Percentiles rank a stretch among this genome's conserved stretches.
Conservation (phyloP, 2,888 invertebrate genomes). For the Drosophila tripunctata region DNA sequence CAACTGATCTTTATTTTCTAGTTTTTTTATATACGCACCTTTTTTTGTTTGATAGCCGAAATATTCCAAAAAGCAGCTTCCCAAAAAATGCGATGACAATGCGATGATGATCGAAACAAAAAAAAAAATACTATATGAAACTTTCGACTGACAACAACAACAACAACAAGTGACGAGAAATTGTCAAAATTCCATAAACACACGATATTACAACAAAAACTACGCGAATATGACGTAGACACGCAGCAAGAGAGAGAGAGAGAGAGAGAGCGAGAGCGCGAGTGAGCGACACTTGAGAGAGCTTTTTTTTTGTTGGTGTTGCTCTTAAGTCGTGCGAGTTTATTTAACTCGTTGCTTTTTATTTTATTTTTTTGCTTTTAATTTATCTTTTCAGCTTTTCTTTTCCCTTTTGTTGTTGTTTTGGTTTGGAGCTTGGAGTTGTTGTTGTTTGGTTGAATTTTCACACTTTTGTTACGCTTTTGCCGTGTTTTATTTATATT, state of each 20-base stretch:
- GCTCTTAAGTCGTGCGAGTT: conserved; percentile 30
- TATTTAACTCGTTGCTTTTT: conserved; percentile 28
- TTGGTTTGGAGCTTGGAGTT: conserved; percentile 7
- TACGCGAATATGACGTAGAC: conserved; percentile 39
- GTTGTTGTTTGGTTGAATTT: conserved; percentile 42
- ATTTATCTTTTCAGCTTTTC: conserved; percentile 25
- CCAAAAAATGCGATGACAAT: no score
- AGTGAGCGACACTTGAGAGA: conserved; percentile 32
- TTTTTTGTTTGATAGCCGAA: conserved; percentile 21
- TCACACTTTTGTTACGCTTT: conserved; percentile 62
- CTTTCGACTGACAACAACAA: conserved; percentile 48
- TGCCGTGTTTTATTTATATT: conserved; percentile 47
- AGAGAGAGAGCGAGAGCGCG: no score
- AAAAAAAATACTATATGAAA: conserved; percentile 14
- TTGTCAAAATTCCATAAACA: conserved; percentile 54
- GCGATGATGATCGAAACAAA: conserved; percentile 48
- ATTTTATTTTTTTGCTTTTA: conserved; percentile 24
- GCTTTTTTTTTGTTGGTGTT: conserved; percentile 19
- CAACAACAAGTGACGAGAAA: conserved; percentile 40
- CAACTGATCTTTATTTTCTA: no score
- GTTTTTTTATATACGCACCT: conserved; percentile 48
- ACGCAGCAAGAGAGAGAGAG: conserved; percentile 13
- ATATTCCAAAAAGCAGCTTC: conserved; percentile 50
- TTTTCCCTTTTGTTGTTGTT: conserved; percentile 13
- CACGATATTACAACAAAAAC: conserved; percentile 17